A percentile compares a stretch with the other conserved stretches of the same genome.
Conservation (phyloP, 2,888 invertebrate species). For the Chymomyza caudatula region DNA sequence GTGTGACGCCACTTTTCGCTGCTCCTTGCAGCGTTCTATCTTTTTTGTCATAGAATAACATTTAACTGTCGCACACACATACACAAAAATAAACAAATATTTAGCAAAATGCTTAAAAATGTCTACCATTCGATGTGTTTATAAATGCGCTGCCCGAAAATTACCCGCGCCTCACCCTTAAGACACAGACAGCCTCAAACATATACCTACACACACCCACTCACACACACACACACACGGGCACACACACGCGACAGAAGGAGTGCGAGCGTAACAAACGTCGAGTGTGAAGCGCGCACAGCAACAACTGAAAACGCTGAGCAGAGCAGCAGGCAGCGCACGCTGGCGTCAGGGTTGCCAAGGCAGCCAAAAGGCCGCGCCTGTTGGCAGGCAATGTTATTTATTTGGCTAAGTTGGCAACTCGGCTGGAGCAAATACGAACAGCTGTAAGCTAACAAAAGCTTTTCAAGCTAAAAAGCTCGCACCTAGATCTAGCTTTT, state of each 20-base stretch:
- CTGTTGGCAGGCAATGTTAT: not conserved
- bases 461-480: not conserved
- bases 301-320: conserved; percentile 45
- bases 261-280: not conserved
- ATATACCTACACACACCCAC: not conserved
- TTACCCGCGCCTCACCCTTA: conserved; percentile 15
- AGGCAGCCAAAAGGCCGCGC: conserved; percentile 15
- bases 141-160: conserved; percentile 11
- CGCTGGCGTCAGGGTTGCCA: conserved; percentile 28
- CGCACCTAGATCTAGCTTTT: not conserved
- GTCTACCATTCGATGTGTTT: conserved; percentile 3
- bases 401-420: conserved; percentile 8
- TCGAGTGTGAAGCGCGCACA: conserved; percentile 47
- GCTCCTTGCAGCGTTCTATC: not conserved
- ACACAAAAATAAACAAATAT: not conserved
- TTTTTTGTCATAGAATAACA: not conserved
- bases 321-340: conserved; percentile 10
- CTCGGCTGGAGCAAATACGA: conserved; percentile 14
- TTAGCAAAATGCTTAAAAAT: not conserved
- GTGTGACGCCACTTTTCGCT: conserved; percentile 33
- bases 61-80: not conserved
- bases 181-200: conserved; percentile 15
- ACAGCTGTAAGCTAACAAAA: too few species aligned
- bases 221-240: not conserved
- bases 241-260: not conserved